Conservation (phyloP, 2,797 vertebrate genomes). For the Limosa lapponica region DNA sequence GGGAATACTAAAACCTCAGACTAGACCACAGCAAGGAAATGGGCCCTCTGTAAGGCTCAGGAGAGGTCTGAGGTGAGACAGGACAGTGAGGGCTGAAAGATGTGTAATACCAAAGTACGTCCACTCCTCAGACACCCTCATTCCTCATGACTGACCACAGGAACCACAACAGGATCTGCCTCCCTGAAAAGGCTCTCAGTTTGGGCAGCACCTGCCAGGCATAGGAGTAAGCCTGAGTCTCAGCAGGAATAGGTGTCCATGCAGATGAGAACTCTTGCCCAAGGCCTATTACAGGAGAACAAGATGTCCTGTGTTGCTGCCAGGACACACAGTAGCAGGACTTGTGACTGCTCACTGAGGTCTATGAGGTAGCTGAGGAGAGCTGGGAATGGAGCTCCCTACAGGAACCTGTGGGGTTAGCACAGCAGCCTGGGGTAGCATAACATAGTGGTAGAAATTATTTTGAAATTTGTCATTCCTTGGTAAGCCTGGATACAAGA, state of each 20-base stretch:
- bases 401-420: background rate
- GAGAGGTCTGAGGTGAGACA: background rate
- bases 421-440: background rate
- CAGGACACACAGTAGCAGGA: background rate
- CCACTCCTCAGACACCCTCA: background rate
- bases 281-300: background rate
- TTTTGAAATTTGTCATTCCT: background rate
- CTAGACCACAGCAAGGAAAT: background rate
- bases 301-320: background rate
- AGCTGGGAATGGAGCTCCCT: background rate
- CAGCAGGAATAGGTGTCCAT: fast-evolving
- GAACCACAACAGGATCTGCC: background rate
- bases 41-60: background rate
- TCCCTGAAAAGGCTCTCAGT: background rate
- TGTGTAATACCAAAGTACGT: background rate
- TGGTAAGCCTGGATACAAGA: background rate
- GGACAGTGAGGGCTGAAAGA: background rate
- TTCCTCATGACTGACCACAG: background rate
- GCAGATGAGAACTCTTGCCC: background rate
- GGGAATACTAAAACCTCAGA: background rate
- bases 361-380: background rate
- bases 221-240: background rate
- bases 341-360: fast-evolving
- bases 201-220: background rate
- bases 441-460: background rate